Base-by-base conservation (phyloP, 1,140 invertebrate genomes). In the Diorhabda carinulata region DNA sequence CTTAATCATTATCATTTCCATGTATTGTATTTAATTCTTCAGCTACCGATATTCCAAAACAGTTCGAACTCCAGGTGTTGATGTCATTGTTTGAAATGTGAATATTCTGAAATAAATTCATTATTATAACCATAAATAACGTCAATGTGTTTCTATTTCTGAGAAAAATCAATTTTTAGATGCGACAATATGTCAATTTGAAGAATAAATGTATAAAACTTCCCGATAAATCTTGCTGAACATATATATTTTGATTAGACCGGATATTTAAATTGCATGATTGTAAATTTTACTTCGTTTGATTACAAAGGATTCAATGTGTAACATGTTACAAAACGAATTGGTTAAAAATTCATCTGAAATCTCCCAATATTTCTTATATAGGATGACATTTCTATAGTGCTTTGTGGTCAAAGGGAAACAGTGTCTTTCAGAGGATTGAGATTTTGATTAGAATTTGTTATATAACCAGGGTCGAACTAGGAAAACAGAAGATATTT, bases 331-430 rank as follows among this genome's bases (percentile, higher is more conserved):
- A 52, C 47, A 4, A 52, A 52, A 52, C 6, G 47, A 52, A 52
- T 52, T 52, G 47, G 47, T 52, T 52, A 52, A 8, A 52, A 52
- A 52, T 52, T 52, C 47, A 52, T 52, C 47, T 52, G n/a, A 52
- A 52, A 52, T 52, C 47, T 52, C n/a, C n/a, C 47, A 52, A 52
- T 52, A 52, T 52, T 52, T 52, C n/a, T 52, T 52, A n/a, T 52
- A 52, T 52, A n/a, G 47, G 6, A 52, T 52, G 47, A 52, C 47
- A n/a, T 52, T 52, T n/a, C 47, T 52, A n/a, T 8, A n/a, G n/a
- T n/a, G 47, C 47, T 52, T 52, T 52, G 47, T 52, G 47, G 47
- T 52, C 47, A 52, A 52, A 52, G 47, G 25, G 47, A 52, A 52
- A n/a, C 47, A 52, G 47, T 8, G 2, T 52, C 4, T 52, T 52